Base-by-base conservation (phyloP, 2,888 invertebrate genomes). In the Tinea pellionella region DNA sequence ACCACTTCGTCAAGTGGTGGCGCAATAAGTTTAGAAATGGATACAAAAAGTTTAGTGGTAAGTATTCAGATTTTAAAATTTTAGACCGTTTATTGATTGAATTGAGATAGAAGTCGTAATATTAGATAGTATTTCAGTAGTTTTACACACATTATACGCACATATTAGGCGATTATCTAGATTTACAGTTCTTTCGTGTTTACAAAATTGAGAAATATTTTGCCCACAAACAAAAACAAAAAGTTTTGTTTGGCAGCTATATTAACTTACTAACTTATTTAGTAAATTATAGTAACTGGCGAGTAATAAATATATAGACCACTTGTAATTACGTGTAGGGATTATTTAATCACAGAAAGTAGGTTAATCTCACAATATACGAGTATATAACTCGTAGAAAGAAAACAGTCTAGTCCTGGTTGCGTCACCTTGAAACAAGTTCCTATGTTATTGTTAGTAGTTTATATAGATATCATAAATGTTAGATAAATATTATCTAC, bases 1-100 rank as follows among this genome's bases (percentile, higher is more conserved):
- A 90, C 88, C 91, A 91, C 89, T 89, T 92, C 78, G 91, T 92
- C 83, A 91, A 91, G 89, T 92, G 92, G 92, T 92, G 92, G 91
- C 91, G 91, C 88, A 90, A 90, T 82, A 91, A 91, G 88, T 91
- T 92, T 88, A 89, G 91, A 82, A 91, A 90, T 88, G 91, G 91
- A 87, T 92, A 92, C 82, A 92, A 91, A 86, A 91, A 91, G 80
- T 91, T 92, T 80, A 90, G 91, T 88, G 89, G 92, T 92, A 89
- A 89, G 88, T 83, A 32, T 24, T 12, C 29, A 4, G 9, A 12
- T 37, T 24, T 24, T 24, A 24, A 24, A 42, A 8, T n/a, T n/a
- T n/a, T n/a, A n/a, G n/a, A n/a, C n/a, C n/a, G n/a, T n/a, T n/a
- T n/a, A n/a, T n/a, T n/a, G n/a, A n/a, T n/a, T n/a, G n/a, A n/a